These are phyloP conservation scores for Nymphalis urticae DNA, from an alignment of 2,888 invertebrate species.

Conservation along the genomic window DNA sequence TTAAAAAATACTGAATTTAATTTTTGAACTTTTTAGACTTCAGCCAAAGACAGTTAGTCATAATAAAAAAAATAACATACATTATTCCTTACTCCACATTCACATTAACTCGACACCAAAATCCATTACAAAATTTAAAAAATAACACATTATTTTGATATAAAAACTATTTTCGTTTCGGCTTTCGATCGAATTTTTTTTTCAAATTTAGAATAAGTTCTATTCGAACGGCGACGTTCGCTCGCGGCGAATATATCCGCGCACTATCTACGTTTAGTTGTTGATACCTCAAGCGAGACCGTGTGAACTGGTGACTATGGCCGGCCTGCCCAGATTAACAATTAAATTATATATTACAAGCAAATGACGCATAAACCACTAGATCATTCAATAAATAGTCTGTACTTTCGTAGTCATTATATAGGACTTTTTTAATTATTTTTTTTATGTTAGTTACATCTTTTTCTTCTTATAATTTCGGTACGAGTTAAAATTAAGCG, in stretches of 20 bases:
- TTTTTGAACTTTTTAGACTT: no score
- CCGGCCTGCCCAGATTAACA: neutral
- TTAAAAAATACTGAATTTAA: no score
- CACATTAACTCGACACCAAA: neutral
- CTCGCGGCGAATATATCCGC: conserved; percentile 6
- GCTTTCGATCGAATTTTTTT: neutral
- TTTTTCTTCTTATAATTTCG: no score
- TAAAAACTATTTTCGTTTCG: neutral
- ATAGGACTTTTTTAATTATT: no score
- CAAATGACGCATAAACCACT: no score
- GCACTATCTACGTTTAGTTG: neutral
- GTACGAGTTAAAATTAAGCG: no score
- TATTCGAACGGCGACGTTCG: conserved; percentile 6
- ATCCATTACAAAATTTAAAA: neutral
- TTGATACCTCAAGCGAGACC: neutral
- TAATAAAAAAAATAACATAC: neutral
- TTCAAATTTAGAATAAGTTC: neutral
- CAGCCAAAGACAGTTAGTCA: no score
- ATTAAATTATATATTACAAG: neutral
- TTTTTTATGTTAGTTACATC: no score
- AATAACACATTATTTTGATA: neutral
- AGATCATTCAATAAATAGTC: no score
- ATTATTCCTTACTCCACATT: neutral
- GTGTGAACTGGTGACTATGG: conserved; percentile 5
- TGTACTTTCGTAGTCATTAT: no score